A percentile compares a stretch with the other conserved stretches of the same genome.
Conservation (phyloP, 2,888 invertebrate genomes). For the Marronus borbonicus region DNA sequence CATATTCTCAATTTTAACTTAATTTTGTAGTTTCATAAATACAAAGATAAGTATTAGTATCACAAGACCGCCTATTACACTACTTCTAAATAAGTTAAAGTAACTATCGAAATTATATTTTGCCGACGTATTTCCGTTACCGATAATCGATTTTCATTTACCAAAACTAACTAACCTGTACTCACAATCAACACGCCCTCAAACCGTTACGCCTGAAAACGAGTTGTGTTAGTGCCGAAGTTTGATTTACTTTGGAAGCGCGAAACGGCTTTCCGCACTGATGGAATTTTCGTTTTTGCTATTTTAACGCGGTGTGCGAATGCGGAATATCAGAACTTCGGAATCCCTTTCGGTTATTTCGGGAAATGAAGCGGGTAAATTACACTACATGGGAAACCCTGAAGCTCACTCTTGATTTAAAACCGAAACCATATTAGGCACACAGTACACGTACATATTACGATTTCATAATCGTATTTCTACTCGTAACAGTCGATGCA, state of each 20-base stretch:
- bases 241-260: constrained; percentile 3
- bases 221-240: not conserved
- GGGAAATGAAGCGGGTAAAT: not conserved
- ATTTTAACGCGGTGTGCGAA: not conserved
- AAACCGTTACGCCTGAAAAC: not conserved
- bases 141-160: constrained; percentile 9
- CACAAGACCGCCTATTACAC: no score
- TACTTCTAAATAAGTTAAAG: no score
- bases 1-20: no score
- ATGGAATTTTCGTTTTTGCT: constrained; percentile 17
- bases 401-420: not conserved
- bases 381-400: not conserved
- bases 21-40: no score
- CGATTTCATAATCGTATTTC: no score
- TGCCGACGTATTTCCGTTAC: not conserved
- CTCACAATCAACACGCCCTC: not conserved
- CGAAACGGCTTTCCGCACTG: not conserved
- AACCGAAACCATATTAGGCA: no score
- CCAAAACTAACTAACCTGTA: constrained; percentile 2
- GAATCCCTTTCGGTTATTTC: not conserved
- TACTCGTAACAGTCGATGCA: no score
- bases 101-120: no score
- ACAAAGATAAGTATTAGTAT: no score
- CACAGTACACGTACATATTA: no score
- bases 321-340: not conserved